These are phyloP conservation scores for Polylopha cassiicola DNA, from an alignment of 2,888 invertebrate species.

Conservation along the genomic window DNA sequence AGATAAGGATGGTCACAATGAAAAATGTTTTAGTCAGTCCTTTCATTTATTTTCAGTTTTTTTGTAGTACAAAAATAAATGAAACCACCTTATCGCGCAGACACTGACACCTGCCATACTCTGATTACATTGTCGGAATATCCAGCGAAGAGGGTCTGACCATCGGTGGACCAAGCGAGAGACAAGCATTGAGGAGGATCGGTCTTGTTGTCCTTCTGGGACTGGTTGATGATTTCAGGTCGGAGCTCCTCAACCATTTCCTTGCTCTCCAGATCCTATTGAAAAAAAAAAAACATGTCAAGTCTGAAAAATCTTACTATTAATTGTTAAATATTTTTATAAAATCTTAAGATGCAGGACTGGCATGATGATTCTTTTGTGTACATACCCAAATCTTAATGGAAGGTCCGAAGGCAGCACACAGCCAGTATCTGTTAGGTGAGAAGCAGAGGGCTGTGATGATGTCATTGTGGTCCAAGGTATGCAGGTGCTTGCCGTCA, in stretches of 20 bases:
- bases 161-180: conserved; percentile 99
- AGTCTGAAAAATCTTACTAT: neutral
- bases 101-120: conserved; percentile 98
- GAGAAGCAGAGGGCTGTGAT: conserved; percentile 99
- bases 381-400: conserved; percentile 96
- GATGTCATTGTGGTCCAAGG: conserved; percentile 98
- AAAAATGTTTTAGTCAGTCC: conserved; percentile 51
- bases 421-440: conserved; percentile 99
- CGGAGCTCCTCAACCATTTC: conserved; percentile 98
- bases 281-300: conserved; percentile 18
- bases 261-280: conserved; percentile 97
- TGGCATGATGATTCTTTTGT: neutral
- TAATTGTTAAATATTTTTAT: conserved; percentile 1
- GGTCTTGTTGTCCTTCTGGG: conserved; percentile 86
- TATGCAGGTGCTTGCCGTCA: conserved; percentile 99
- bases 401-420: conserved; percentile 98
- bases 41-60: conserved; percentile 75
- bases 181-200: conserved; percentile 98
- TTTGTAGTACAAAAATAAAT: conserved; percentile 69
- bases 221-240: conserved; percentile 92
- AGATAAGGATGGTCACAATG: conserved; percentile 32
- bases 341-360: neutral
- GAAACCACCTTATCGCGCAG: conserved; percentile 81
- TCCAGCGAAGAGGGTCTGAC: conserved; percentile 98
- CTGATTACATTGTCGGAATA: conserved; percentile 99